Base-by-base conservation (phyloP, 2,113 vertebrate species). In the Hydrolagus affinis region DNA sequence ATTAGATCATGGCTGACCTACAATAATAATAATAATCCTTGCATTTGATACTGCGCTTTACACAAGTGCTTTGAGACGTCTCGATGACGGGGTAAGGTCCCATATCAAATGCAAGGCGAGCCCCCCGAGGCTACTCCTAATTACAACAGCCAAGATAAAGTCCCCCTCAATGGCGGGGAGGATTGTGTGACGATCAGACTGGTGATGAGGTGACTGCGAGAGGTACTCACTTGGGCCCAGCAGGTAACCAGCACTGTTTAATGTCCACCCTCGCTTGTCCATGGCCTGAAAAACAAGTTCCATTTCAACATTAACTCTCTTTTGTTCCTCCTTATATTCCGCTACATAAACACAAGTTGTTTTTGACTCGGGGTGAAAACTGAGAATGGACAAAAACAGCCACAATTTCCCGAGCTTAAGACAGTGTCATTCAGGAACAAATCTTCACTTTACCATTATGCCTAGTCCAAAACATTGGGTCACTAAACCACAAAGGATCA, bases 241-340 rank as follows among this genome's bases (percentile, higher is more conserved):
- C 11, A 92, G 86, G 72, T 92, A 92, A 25, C 91, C 91, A 15
- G 91, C 91, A 78, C 91, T 92, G 86, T 92, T 91, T 62, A 92
- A 85, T 44, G 91, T 92, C 91, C 91, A 92, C 25, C 91, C 91
- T 85, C 89, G 87, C 86, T 90, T 91, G 83, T 90, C 91, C 86
- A 88, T 89, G 69, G 87, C 87, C 91, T 92, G 86, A 86, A 80
- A 85, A 11, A 83, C 19, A 80, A 0, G 14, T 25, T 62, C 10
- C 15, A 23, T 44, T 44, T 44, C 44, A 21, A 60, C 11, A 1
- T 77, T 25, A 56, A 75, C 73, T 9, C 56, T 56, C 21, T 9
- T 74, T n/a, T n/a, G n/a, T n/a, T n/a, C n/a, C n/a, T n/a, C n/a
- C n/a, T n/a, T n/a, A n/a, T n/a, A n/a, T n/a, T n/a, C n/a, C n/a